These are phyloP conservation scores for Oncorhynchus kisutch DNA, from an alignment of 2,113 vertebrate genomes.

Conservation along the genomic window DNA sequence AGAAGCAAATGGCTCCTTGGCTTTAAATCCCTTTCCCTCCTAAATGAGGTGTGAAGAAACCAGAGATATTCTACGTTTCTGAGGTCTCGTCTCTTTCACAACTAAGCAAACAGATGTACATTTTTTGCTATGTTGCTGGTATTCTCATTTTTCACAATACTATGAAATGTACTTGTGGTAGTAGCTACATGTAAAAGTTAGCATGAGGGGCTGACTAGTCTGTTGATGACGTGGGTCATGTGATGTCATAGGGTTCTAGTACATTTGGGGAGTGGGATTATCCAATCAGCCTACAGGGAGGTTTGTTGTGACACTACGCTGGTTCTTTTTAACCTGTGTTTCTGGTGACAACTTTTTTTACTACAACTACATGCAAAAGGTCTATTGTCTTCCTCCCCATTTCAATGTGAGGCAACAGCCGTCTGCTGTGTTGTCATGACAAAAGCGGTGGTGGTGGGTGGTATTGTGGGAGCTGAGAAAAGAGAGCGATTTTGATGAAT, in stretches of 20 bases:
- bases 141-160: background rate
- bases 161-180: background rate
- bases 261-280: conserved; percentile 26
- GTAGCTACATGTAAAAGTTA: background rate
- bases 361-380: conserved; percentile 20
- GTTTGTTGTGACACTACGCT: background rate
- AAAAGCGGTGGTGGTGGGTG: conserved; percentile 58
- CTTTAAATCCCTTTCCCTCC: conserved; percentile 19
- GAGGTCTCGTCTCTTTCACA: too few relatives aligned
- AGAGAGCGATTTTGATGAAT: conserved; percentile 64
- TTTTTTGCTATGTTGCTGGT: background rate
- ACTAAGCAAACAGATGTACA: too few relatives aligned
- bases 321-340: conserved; percentile 8
- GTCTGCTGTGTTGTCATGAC: conserved; percentile 62
- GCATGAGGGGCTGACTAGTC: background rate
- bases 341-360: conserved; percentile 34
- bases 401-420: conserved; percentile 30
- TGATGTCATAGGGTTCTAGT: background rate
- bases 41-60: conserved; percentile 41
- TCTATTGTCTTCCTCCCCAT: conserved; percentile 32
- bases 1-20: conserved; percentile 43
- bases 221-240: background rate
- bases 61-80: too few relatives aligned
- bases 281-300: too few relatives aligned
- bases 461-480: conserved; percentile 55